Conservation (phyloP, 2,113 vertebrate genomes). For the Chamaetylas fuelleborni region DNA sequence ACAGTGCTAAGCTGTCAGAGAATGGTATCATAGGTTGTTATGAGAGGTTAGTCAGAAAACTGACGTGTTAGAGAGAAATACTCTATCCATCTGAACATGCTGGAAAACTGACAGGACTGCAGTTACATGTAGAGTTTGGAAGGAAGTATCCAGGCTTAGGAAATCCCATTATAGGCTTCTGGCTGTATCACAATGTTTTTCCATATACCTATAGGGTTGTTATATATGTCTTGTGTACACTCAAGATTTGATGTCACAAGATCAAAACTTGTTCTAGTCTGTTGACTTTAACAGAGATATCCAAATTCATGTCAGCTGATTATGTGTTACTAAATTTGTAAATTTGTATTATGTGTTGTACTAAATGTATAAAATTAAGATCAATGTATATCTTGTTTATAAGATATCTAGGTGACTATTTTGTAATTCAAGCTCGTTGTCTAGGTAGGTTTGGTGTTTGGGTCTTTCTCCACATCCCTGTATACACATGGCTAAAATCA, state of each 20-base stretch:
- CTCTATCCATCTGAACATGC: not conserved
- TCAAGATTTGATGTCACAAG: not conserved
- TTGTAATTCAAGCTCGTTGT: not conserved
- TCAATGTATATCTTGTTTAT: not conserved
- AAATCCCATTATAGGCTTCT: not conserved
- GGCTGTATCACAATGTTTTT: not conserved
- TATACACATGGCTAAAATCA: not conserved
- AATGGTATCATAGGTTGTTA: not conserved
- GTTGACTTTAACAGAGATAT: not conserved
- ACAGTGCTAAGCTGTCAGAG: not conserved
- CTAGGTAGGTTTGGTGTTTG: not conserved
- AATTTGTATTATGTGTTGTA: not conserved
- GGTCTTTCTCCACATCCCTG: not conserved
- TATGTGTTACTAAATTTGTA: not conserved
- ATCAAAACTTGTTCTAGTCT: not conserved
- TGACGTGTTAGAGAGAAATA: not conserved
- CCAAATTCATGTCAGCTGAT: not conserved
- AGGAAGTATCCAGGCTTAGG: not conserved
- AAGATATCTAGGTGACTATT: not conserved
- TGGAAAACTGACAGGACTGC: not conserved
- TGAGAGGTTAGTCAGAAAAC: slow-evolving; percentile 15
- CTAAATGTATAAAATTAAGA: not conserved
- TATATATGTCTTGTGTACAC: not conserved
- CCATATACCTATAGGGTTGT: not conserved
- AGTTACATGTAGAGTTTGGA: not conserved